A percentile compares a stretch with the other conserved stretches of the same genome.
These are phyloP conservation scores for Drosophila sp. DNA, from an alignment of 1,140 invertebrate genomes.

Conservation along the genomic window DNA sequence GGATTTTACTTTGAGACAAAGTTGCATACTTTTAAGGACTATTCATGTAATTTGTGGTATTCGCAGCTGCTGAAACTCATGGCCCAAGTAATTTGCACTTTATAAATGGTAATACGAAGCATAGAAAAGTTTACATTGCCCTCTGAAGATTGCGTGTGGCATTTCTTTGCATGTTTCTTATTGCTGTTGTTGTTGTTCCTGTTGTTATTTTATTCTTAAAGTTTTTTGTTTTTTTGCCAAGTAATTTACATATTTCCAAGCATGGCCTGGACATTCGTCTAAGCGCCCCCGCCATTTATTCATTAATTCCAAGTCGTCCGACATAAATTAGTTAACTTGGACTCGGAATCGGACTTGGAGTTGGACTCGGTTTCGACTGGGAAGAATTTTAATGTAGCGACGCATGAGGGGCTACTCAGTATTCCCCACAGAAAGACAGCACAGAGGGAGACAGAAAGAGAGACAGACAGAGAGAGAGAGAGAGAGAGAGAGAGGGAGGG, in stretches of 20 bases:
- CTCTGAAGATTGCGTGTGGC: constrained; percentile 76
- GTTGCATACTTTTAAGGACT: constrained; percentile 21
- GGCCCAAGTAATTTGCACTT: constrained; percentile 68
- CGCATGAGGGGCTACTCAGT: constrained; percentile 33
- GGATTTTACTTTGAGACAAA: constrained; percentile 5
- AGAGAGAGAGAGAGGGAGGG: not conserved
- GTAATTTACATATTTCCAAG: constrained; percentile 75
- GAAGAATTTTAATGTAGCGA: constrained; percentile 75
- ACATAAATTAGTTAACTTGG: constrained; percentile 82
- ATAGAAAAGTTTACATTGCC: constrained; percentile 76
- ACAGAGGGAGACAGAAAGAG: not conserved
- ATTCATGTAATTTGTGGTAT: constrained; percentile 39
- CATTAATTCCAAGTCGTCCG: constrained; percentile 82
- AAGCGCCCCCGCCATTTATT: constrained; percentile 79
- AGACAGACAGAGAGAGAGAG: not conserved
- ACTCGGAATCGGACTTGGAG: constrained; percentile 55
- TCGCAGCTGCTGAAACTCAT: constrained; percentile 57
- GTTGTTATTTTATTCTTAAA: constrained; percentile 52
- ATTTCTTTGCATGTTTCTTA: constrained; percentile 56
- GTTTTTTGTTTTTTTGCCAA: constrained; percentile 55
- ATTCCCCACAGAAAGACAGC: constrained; percentile 24
- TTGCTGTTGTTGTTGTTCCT: constrained; percentile 42
- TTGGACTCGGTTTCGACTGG: constrained; percentile 40
- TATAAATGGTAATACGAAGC: constrained; percentile 52
- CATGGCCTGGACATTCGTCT: constrained; percentile 69